Evolutionary conservation across 2,797 vertebrate genomes (phyloP).

Genomic region (Carapus acus): DNA sequence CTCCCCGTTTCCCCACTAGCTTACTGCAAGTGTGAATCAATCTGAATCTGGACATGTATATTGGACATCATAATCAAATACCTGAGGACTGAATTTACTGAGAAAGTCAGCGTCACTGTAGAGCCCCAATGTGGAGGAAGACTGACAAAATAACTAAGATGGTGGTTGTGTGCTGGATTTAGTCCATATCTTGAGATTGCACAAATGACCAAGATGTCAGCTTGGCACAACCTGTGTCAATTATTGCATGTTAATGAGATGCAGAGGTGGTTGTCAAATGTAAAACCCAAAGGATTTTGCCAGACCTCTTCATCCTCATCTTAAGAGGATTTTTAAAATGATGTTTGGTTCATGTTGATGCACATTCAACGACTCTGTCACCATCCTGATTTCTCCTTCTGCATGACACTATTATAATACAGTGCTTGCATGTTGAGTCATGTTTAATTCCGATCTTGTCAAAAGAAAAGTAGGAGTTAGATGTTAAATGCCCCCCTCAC

Average conservation of each 20-base stretch:
- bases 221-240: slow-evolving; percentile 25
- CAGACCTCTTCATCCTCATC: neutral
- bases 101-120: neutral
- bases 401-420: slow-evolving; percentile 4
- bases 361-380: slow-evolving; percentile 1
- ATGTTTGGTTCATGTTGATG: slow-evolving; percentile 12
- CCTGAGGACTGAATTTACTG: no score
- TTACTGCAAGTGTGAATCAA: neutral
- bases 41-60: neutral
- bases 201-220: slow-evolving; percentile 16
- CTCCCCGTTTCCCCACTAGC: no score
- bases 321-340: no score
- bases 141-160: slow-evolving; percentile 15
- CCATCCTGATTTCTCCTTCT: neutral
- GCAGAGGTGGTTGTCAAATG: no score
- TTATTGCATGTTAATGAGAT: neutral
- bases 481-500: slow-evolving; percentile 10
- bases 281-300: no score
- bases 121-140: neutral
- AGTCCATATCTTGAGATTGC: slow-evolving; percentile 50
- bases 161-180: neutral
- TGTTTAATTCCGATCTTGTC: slow-evolving; percentile 2
- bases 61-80: no score
- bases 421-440: slow-evolving; percentile 11
- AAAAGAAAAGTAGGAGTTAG: neutral